A percentile compares a stretch with the other conserved stretches of the same genome.
Conservation (phyloP, 2,888 invertebrate genomes). For the Ischnus inquisitorius region DNA sequence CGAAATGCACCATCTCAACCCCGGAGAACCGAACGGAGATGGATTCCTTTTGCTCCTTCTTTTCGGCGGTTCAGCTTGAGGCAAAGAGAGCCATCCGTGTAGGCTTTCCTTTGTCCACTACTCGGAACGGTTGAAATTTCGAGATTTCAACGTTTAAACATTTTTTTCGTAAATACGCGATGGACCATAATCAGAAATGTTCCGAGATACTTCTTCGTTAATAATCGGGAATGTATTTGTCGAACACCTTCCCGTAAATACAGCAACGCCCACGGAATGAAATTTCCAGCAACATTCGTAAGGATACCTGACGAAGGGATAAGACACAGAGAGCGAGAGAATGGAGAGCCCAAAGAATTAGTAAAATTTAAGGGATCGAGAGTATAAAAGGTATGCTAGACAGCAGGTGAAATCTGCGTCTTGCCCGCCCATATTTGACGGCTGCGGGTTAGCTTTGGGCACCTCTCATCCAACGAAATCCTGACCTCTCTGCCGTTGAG, state of each 20-base stretch:
- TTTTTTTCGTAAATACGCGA: background rate
- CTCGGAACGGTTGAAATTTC: background rate
- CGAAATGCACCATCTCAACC: slow-evolving; percentile 3
- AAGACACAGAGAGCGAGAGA: slow-evolving; percentile 62
- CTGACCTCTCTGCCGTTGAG: slow-evolving; percentile 67
- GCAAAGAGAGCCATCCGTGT: slow-evolving; percentile 3
- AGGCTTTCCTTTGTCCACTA: background rate
- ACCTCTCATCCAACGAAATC: slow-evolving; percentile 76
- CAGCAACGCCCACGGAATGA: slow-evolving; percentile 35
- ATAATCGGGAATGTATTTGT: background rate
- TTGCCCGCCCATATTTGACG: slow-evolving; percentile 82
- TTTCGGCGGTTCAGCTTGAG: background rate
- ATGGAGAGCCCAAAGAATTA: slow-evolving; percentile 72
- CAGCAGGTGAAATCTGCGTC: slow-evolving; percentile 79
- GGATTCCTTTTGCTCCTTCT: slow-evolving; percentile 25
- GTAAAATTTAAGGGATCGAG: slow-evolving; percentile 75
- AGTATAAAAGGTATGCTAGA: slow-evolving; percentile 70
- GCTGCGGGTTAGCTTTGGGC: slow-evolving; percentile 79
- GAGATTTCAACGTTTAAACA: background rate
- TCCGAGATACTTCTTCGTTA: background rate
- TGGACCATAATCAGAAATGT: background rate
- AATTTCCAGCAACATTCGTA: slow-evolving; percentile 47
- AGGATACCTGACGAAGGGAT: slow-evolving; percentile 64
- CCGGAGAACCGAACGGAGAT: slow-evolving; percentile 15
- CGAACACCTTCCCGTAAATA: slow-evolving; percentile 12